Evolutionary conservation across 2,113 vertebrate genomes (phyloP), one percentile per base, ranked within the genome.

Genomic region (Oostethus manadensis): DNA sequence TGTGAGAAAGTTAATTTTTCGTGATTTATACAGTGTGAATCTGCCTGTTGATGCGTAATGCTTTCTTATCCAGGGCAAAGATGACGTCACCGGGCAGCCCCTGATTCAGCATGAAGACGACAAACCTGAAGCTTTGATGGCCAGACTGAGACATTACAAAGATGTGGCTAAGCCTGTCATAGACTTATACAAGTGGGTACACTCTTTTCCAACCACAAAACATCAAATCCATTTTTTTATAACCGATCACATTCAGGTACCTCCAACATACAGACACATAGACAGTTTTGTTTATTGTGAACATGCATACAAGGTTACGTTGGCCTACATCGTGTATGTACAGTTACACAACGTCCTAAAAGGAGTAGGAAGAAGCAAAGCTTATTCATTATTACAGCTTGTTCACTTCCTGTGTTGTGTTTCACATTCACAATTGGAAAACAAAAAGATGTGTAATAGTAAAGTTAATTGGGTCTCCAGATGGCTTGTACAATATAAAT

Each of bases 141-240:
- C 91, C 61, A 85, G 91, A 71, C 90, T 99, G 60, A 88, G 94
- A 55, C 93, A 94, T 70, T 99, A 99, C 88, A 98, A 97, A 74
- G 97, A 97, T 1, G 89, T 94, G 22, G 94, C 94, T 15, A 98
- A 98, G 62, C 96, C 96, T 0, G 92, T 99, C 33, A 95, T 96
- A 1, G 89, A 98, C 53, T 66, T 96, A 20, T 98, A 98, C 90
- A 95, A 92, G 94, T 99, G 68, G 91, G 95, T 90, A 9, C 38
- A 70, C 45, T 35, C 0, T 0, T 18, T 35, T 38, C 21, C 10
- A 10, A 46, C 15, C 13, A 3, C 13, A 47, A 33, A 18, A 29
- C n/a, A 16, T 35, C 10, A 54, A 13, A n/a, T 14, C 10, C 51
- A 54, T 29, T 53, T 53, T 51, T 35, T 23, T 46, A n/a, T 46